Percentiles rank a stretch among this genome's conserved stretches.
Evolutionary conservation across 2,113 vertebrate species (phyloP).

Genomic region (Clarias macrocephalus): DNA sequence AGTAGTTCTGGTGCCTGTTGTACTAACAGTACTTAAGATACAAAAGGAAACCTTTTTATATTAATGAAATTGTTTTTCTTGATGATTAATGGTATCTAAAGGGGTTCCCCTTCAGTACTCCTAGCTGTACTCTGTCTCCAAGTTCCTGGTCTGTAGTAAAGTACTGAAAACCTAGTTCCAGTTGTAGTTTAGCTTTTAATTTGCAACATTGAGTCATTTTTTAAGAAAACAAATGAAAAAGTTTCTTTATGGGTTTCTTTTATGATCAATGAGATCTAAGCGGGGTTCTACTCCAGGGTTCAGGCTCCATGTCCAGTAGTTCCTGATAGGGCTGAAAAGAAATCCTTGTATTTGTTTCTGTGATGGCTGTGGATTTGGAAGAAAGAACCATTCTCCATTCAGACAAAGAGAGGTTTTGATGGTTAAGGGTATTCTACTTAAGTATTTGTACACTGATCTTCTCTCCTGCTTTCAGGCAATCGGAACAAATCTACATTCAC

Average conservation of each 20-base stretch:
- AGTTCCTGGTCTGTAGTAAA: neutral
- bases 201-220: neutral
- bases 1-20: neutral
- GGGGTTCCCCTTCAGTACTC: neutral
- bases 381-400: no score
- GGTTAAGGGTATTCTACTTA: neutral
- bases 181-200: neutral
- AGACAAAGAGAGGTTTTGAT: neutral
- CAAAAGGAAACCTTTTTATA: neutral
- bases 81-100: neutral
- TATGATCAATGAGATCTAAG: neutral
- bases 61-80: neutral
- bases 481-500: neutral
- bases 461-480: conserved; percentile 10
- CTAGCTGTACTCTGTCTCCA: neutral
- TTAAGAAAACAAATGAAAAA: no score
- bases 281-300: neutral
- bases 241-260: neutral
- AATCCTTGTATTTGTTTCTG: neutral
- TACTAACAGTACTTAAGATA: neutral
- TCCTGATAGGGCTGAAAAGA: neutral
- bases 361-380: neutral
- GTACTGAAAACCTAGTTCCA: neutral
- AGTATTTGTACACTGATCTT: neutral
- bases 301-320: neutral